These are phyloP conservation scores for Apantesis nais DNA, from an alignment of 2,888 invertebrate genomes.

Conservation along the genomic window DNA sequence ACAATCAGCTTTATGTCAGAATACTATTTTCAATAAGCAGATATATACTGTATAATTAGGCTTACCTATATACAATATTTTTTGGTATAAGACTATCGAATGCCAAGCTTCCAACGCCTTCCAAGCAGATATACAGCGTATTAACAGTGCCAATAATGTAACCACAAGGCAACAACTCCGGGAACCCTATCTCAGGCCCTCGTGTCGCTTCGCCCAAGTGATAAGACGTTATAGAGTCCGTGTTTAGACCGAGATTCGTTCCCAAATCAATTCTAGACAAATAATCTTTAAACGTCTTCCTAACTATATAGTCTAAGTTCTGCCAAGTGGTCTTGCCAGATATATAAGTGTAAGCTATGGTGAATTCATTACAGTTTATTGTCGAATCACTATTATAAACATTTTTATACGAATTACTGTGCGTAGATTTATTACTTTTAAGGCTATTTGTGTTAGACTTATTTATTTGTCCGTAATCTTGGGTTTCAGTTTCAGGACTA, in stretches of 20 bases:
- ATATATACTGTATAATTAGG: background rate
- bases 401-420: slow-evolving; percentile 82
- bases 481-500: slow-evolving; percentile 77
- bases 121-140: slow-evolving; percentile 95
- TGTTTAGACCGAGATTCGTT: slow-evolving; percentile 92
- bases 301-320: slow-evolving; percentile 95
- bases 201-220: slow-evolving; percentile 96
- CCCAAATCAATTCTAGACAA: slow-evolving; percentile 96
- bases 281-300: slow-evolving; percentile 97
- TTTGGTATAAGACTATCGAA: slow-evolving; percentile 98
- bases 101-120: slow-evolving; percentile 93
- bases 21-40: background rate
- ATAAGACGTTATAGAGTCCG: slow-evolving; percentile 96
- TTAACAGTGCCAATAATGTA: slow-evolving; percentile 96
- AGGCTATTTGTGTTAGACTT: slow-evolving; percentile 84
- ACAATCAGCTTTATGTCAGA: background rate
- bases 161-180: slow-evolving; percentile 96
- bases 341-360: slow-evolving; percentile 95
- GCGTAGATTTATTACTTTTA: slow-evolving; percentile 85
- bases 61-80: slow-evolving; percentile 95
- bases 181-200: slow-evolving; percentile 92
- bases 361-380: slow-evolving; percentile 89
- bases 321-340: slow-evolving; percentile 98
- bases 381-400: slow-evolving; percentile 82
- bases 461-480: slow-evolving; percentile 77